Percentiles rank a stretch among this genome's conserved stretches.
These are phyloP conservation scores for Ectobius pallidus DNA, from an alignment of 2,888 invertebrate species.

Conservation along the genomic window DNA sequence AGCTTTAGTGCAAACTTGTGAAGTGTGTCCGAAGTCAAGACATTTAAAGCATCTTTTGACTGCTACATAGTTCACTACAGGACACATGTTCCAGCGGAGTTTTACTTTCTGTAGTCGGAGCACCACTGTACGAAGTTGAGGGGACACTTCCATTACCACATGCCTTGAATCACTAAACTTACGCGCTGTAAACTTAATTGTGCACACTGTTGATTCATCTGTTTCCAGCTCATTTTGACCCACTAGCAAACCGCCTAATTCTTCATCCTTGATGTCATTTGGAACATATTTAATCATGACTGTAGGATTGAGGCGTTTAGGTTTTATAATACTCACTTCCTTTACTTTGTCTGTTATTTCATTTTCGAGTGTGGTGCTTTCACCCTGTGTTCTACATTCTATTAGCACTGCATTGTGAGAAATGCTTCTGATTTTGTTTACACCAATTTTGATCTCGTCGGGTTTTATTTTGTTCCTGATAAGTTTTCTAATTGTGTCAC, in stretches of 20 bases:
- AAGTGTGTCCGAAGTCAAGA: neutral
- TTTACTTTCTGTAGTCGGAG: neutral
- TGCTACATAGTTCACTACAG: neutral
- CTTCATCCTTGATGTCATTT: neutral
- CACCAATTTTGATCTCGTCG: neutral
- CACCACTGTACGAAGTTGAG: neutral
- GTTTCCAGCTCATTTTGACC: neutral
- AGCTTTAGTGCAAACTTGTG: too few relatives aligned
- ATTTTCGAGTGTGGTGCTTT: neutral
- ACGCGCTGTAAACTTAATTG: neutral
- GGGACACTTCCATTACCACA: constrained; percentile 10
- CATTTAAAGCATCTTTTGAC: constrained; percentile 7
- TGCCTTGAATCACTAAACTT: neutral
- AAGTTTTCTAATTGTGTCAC: neutral
- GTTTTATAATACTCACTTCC: neutral
- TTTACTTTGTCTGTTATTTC: constrained; percentile 12
- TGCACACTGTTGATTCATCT: constrained; percentile 1
- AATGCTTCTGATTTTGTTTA: constrained; percentile 11
- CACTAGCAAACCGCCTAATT: neutral
- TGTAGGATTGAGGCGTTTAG: constrained; percentile 3
- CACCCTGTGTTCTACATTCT: neutral
- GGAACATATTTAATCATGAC: neutral
- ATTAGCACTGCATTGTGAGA: neutral
- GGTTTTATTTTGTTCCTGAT: constrained; percentile 10
- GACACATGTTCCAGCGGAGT: constrained; percentile 3